Evolutionary conservation across 2,888 invertebrate species (phyloP), one percentile per base, ranked within the genome.

Genomic region (Rhogogaster chlorosoma): DNA sequence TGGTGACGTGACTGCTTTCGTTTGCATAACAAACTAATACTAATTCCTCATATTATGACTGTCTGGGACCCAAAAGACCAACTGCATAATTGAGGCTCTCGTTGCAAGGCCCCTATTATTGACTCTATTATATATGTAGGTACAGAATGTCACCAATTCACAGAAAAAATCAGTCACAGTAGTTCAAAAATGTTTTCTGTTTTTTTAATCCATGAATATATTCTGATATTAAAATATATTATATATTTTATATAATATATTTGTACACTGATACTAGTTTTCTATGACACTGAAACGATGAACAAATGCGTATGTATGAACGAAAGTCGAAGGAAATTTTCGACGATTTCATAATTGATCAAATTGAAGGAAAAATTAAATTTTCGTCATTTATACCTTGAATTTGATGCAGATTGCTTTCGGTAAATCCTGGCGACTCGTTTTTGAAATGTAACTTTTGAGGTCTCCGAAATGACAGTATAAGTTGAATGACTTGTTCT

Each of bases 301-400:
- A 61, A 26, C 18, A 10, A 26, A 61, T 61, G 26, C 61, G 2
- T 61, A 22, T 9, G 26, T 10, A 7, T 57, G 22, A 57, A 57
- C 36, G 2, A 70, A 26, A 29, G 5, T 70, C 10, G 29, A 36
- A 18, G 32, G n/a, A 70, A 49, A 49, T 49, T n/a, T 53, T 53
- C 53, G n/a, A 6, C 7, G n/a, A n/a, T 53, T 53, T 53, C n/a
- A 70, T 18, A 36, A 36, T 70, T 38, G 6, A 36, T 38, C 29
- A 29, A 29, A 67, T 32, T 26, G 32, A n/a, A 15, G 9, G 29
- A 38, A 70, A 36, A 38, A 67, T 67, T 15, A 5, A 64, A 67
- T 67, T 67, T 32, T 67, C 18, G 42, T 42, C 2, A 49, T 77
- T 77, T 77, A n/a, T n/a, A 77, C 77, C 77, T 77, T 49, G 29